Evolutionary conservation across 53 echinoderm and acorn worm genomes (phyloP).

Genomic region (Luidia sarsii): DNA sequence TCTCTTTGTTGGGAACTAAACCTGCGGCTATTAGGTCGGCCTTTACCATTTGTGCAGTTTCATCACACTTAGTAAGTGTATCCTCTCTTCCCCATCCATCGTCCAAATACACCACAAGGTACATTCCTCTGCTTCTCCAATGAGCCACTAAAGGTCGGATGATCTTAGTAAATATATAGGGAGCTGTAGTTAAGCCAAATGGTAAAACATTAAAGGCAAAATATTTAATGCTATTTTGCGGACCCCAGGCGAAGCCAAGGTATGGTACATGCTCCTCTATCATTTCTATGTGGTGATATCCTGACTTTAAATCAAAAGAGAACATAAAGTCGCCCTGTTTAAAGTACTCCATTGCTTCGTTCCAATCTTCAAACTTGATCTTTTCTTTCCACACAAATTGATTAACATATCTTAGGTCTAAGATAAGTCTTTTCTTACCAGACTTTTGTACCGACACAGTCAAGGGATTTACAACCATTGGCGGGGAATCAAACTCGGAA

Average conservation of each 20-base stretch:
- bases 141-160: slow-evolving; percentile 23
- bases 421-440: slow-evolving; percentile 43
- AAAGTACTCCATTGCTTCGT: slow-evolving; percentile 16
- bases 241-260: slow-evolving; percentile 38
- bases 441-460: slow-evolving; percentile 39
- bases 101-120: slow-evolving; percentile 43
- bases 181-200: slow-evolving; percentile 50
- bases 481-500: background rate
- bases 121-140: slow-evolving; percentile 11
- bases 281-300: slow-evolving; percentile 55
- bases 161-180: slow-evolving; percentile 54
- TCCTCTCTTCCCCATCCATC: slow-evolving; percentile 44
- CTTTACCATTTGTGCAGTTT: background rate
- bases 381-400: slow-evolving; percentile 43
- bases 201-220: slow-evolving; percentile 46
- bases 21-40: background rate
- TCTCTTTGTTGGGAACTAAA: slow-evolving; percentile 10
- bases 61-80: background rate
- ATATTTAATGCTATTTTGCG: background rate
- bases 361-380: slow-evolving; percentile 48
- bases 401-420: slow-evolving; percentile 46
- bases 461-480: slow-evolving; percentile 38
- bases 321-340: slow-evolving; percentile 32
- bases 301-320: slow-evolving; percentile 46
- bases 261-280: slow-evolving; percentile 17